Base-by-base conservation (phyloP, 2,113 vertebrate species). In the Kryptolebias marmoratus region DNA sequence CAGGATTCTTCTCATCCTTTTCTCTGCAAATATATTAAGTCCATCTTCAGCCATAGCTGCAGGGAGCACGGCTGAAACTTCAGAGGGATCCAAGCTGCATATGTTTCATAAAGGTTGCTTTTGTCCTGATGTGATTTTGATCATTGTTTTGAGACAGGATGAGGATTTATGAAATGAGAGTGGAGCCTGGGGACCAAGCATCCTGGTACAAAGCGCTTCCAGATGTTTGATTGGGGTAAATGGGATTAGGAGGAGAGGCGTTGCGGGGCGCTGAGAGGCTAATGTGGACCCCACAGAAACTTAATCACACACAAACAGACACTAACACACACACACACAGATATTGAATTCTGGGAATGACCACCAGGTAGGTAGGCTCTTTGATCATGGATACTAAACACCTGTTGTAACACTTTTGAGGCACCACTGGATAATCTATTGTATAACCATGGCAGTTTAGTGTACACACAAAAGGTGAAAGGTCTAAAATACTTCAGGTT, bases 211-310 rank as follows among this genome's bases (percentile, higher is more conserved):
- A 79, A 92, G 75, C 59, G 64, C 55, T 92, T 90, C 88, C 91
- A 92, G 91, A 93, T 93, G 89, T 92, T 87, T 90, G 82, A 90
- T 80, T 77, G 39, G 77, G 75, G 83, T 87, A 79, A 86, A 81
- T 72, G 73, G 83, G 79, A 86, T 91, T 87, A 73, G 68, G 66
- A 52, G 52, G 58, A 68, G 68, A 75, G 11, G 57, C 56, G 64
- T 56, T 73, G 74, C 55, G 77, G 52, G 71, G 77, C 75, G 56
- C 55, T 36, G 54, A 77, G 81, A 42, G 76, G 54, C 67, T 61
- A 62, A 59, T 16, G 28, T 15, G 27, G 87, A 86, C 81, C 71
- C 64, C 80, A 84, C 82, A 87, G 80, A 49, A 52, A 75, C 69
- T 62, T 45, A 62, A 71, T 53, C 60, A 45, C 72, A 72, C 81